phyloP scores from a whole-genome alignment of 1,140 invertebrate genomes.

The Drosophila serrata region DNA sequence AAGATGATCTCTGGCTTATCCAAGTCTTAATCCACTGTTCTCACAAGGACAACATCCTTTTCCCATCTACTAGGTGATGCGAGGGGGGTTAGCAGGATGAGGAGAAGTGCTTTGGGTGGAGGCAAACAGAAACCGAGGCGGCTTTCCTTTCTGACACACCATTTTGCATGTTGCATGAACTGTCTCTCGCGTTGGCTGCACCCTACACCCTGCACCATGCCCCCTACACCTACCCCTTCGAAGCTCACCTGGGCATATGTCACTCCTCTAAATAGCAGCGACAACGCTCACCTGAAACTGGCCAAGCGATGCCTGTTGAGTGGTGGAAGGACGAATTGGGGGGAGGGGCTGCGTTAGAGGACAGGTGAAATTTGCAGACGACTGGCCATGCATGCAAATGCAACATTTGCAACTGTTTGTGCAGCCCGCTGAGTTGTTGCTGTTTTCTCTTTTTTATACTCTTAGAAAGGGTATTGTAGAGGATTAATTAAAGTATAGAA shows the following conservation, averaged over 20 bases:
- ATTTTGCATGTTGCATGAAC: constrained; percentile 75
- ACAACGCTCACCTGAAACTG: constrained; percentile 63
- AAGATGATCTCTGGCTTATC: background rate
- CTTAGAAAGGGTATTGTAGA: background rate
- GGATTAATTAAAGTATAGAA: background rate
- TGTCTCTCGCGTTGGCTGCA: constrained; percentile 26
- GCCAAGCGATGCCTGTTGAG: constrained; percentile 15
- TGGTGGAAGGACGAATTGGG: background rate
- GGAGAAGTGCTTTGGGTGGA: background rate
- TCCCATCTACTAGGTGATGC: constrained; percentile 9
- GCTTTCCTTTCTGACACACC: constrained; percentile 75
- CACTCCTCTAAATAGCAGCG: constrained; percentile 79
- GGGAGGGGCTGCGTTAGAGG: background rate
- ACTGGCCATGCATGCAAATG: constrained; percentile 81
- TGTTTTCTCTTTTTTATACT: constrained; percentile 21
- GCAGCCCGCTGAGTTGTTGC: constrained; percentile 46
- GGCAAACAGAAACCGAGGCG: constrained; percentile 42
- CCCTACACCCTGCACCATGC: too few species aligned
- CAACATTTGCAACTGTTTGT: constrained; percentile 81
- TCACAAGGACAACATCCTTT: constrained; percentile 7
- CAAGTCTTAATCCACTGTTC: constrained; percentile 6
- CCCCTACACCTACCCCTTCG: background rate
- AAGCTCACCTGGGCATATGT: constrained; percentile 59
- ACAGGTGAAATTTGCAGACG: constrained; percentile 34
- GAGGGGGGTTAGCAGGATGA: background rate